Evolutionary conservation across 2,888 invertebrate species (phyloP).

Genomic region (Ditylenchus weischeri): DNA sequence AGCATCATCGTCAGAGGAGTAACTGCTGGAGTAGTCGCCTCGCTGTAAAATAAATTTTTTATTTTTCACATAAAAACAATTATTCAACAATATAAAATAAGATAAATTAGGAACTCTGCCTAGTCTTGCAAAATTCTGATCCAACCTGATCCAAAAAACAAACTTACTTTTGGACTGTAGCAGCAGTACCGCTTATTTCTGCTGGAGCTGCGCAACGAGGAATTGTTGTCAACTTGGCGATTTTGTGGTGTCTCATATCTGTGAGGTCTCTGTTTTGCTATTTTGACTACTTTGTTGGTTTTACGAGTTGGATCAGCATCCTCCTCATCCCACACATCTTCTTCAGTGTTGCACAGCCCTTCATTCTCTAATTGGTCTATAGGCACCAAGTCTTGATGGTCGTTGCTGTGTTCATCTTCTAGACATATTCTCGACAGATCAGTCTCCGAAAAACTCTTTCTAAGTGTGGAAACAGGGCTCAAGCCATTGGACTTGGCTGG

Average conservation of each 20-base stretch:
- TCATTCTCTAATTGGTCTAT: background rate
- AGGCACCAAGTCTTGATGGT: no score
- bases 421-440: constrained; percentile 7
- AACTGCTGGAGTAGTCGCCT: constrained; percentile 8
- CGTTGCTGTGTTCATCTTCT: background rate
- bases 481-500: background rate
- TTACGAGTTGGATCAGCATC: background rate
- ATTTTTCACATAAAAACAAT: background rate
- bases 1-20: constrained; percentile 18
- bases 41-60: background rate
- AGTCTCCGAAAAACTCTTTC: constrained; percentile 11
- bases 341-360: background rate
- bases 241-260: background rate
- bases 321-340: constrained; percentile 6
- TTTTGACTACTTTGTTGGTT: background rate
- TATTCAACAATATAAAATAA: no score
- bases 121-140: no score
- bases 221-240: background rate
- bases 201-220: background rate
- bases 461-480: background rate
- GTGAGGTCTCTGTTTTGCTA: background rate
- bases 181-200: background rate
- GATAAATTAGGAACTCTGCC: no score
- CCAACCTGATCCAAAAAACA: no score
- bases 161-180: constrained; percentile 11